A percentile compares a stretch with the other conserved stretches of the same genome.
Evolutionary conservation across 2,113 vertebrate genomes (phyloP).

Genomic region (Chrysochloris asiatica): DNA sequence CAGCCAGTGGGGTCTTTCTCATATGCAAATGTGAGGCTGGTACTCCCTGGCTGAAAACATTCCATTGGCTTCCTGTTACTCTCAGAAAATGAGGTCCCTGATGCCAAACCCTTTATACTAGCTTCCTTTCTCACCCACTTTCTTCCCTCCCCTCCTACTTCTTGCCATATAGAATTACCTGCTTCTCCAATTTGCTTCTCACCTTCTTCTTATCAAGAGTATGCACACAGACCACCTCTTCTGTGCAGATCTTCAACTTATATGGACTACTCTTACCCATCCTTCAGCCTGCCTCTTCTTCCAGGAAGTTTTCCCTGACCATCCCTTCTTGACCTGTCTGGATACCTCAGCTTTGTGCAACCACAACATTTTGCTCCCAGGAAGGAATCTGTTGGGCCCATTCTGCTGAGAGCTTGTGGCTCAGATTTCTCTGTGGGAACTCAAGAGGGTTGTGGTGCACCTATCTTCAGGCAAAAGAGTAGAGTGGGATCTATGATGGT

Average conservation of each 20-base stretch:
- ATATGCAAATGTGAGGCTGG: fast-evolving
- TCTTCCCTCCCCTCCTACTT: background rate
- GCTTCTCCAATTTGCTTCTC: background rate
- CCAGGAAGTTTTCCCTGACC: background rate
- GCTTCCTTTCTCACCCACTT: background rate
- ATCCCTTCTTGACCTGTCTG: background rate
- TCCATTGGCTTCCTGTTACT: background rate
- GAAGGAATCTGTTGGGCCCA: background rate
- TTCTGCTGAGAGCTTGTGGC: background rate
- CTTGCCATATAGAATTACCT: background rate
- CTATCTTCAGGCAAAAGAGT: background rate
- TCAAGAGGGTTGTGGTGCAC: background rate
- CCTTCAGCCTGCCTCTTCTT: background rate
- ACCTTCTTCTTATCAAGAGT: background rate
- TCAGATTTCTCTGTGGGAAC: background rate
- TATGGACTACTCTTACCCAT: background rate
- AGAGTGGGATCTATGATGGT: background rate
- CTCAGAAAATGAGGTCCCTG: background rate
- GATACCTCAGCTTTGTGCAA: background rate
- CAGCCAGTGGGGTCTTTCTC: background rate
- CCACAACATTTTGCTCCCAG: background rate
- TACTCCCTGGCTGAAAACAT: background rate
- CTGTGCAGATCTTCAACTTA: fast-evolving
- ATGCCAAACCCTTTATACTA: background rate
- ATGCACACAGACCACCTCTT: background rate